phyloP scores from a whole-genome alignment of 1,140 invertebrate species.

The Grapholita molesta region DNA sequence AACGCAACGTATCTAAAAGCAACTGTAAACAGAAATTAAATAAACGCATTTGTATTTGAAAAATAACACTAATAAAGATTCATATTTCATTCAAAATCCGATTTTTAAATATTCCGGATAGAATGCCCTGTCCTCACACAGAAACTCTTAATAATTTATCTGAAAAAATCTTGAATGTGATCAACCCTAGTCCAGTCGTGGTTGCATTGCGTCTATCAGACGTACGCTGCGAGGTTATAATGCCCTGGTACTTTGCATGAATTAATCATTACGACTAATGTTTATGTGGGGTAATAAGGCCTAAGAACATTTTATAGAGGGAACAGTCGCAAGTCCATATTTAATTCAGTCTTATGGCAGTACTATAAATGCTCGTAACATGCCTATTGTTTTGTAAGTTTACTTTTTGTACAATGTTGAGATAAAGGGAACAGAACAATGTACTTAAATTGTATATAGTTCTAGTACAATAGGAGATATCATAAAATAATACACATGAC shows the following conservation, averaged over 20 bases:
- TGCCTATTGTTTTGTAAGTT: neutral
- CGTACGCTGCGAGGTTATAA: slow-evolving; percentile 5
- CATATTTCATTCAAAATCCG: no score
- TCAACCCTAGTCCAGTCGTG: neutral
- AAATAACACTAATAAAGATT: no score
- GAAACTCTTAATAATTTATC: no score
- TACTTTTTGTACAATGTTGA: neutral
- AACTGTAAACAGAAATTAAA: no score
- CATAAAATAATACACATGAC: neutral
- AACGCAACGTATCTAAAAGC: no score
- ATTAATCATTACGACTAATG: slow-evolving; percentile 11
- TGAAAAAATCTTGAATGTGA: no score
- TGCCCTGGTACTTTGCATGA: slow-evolving; percentile 10
- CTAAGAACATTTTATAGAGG: neutral
- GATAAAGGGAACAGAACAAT: neutral
- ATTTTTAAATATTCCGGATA: no score
- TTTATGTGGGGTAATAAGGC: neutral
- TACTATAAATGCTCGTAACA: neutral
- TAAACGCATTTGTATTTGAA: no score
- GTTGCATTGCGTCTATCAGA: neutral
- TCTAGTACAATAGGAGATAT: neutral
- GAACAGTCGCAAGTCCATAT: neutral
- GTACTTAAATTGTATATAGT: no score
- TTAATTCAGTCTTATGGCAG: neutral
- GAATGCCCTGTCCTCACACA: no score